Conservation (phyloP, 2,113 vertebrate species). For the Callorhinus ursinus region DNA sequence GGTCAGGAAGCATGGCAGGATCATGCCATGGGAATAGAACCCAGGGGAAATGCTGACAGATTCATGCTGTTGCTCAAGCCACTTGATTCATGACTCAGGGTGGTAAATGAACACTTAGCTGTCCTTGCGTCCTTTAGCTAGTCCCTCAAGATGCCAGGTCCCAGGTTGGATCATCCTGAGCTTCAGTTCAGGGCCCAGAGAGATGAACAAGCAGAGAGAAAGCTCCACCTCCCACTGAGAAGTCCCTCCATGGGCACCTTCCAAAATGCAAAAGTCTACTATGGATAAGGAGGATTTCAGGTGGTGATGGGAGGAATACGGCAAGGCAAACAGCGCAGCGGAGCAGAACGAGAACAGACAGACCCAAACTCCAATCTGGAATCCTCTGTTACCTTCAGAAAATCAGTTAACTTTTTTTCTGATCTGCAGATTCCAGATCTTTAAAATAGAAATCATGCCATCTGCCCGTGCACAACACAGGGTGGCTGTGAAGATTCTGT, state of each 20-base stretch:
- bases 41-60: background rate
- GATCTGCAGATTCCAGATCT: slow-evolving; percentile 24
- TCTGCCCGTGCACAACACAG: background rate
- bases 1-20: background rate
- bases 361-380: background rate
- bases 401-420: slow-evolving; percentile 3
- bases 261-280: background rate
- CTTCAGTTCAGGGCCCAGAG: background rate
- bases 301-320: background rate
- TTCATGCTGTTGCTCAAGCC: background rate
- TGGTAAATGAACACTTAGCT: background rate
- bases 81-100: background rate
- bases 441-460: slow-evolving; percentile 63
- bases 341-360: background rate
- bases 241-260: background rate
- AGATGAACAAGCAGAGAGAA: background rate
- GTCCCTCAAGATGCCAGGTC: background rate
- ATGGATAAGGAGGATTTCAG: background rate
- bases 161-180: background rate
- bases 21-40: background rate
- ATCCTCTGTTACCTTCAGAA: slow-evolving; percentile 32
- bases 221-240: accelerated
- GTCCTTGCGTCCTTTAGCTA: background rate
- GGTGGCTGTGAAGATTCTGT: background rate
- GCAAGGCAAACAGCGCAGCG: accelerated